Percentiles rank a stretch among this genome's conserved stretches.
phyloP scores from a whole-genome alignment of 1,140 invertebrate genomes.

The Lepidurus apus region DNA sequence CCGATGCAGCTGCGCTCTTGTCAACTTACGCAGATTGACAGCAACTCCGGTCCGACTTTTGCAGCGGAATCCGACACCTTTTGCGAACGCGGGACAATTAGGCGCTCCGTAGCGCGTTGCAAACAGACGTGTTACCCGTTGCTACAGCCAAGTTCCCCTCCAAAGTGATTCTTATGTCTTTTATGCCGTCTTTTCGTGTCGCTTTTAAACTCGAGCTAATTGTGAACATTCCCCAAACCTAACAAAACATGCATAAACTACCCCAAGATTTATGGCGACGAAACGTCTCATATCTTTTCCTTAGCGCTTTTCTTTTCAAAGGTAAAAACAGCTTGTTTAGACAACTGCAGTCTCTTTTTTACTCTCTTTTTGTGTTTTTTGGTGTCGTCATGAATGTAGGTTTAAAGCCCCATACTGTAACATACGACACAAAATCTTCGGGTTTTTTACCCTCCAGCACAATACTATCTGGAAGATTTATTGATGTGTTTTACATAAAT shows the following conservation, averaged over 20 bases:
- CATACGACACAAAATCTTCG: too few relatives aligned
- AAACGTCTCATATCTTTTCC: background rate
- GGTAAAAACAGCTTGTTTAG: too few relatives aligned
- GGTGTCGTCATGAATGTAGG: too few relatives aligned
- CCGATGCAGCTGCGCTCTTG: background rate
- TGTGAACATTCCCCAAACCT: background rate
- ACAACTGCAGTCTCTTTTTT: too few relatives aligned
- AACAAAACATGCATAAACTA: background rate
- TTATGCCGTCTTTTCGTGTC: background rate
- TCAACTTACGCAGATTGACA: background rate
- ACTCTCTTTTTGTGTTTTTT: too few relatives aligned
- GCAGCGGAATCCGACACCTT: background rate
- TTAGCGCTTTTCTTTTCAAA: background rate
- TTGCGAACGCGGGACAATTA: background rate
- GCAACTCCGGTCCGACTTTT: background rate
- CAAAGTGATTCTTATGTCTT: background rate
- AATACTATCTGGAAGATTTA: too few relatives aligned
- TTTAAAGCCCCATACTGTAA: too few relatives aligned
- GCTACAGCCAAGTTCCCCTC: background rate
- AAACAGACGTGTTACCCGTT: conserved; percentile 13
- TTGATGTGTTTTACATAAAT: too few relatives aligned
- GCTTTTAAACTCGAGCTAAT: background rate
- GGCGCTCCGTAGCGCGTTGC: background rate
- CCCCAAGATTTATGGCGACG: background rate
- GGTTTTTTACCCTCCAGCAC: too few relatives aligned